A percentile compares a stretch with the other conserved stretches of the same genome.
phyloP scores from a whole-genome alignment of 1,140 invertebrate species.

The Drosophila murphyi region DNA sequence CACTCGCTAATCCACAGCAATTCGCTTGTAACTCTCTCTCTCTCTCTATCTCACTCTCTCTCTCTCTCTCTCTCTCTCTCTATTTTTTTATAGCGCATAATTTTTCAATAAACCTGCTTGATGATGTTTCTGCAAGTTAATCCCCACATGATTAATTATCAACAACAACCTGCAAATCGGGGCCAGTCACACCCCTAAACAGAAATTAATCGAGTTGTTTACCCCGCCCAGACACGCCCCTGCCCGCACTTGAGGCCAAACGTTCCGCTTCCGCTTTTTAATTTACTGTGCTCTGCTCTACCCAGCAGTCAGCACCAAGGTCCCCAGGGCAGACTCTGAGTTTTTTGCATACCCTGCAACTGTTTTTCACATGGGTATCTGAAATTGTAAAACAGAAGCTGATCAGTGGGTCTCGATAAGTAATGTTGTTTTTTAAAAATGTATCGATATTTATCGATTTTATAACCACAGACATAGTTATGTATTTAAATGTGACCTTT shows the following conservation, averaged over 20 bases:
- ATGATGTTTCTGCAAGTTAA: slow-evolving; percentile 68
- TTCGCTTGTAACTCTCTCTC: slow-evolving; percentile 4
- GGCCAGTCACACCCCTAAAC: slow-evolving; percentile 32
- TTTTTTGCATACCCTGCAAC: slow-evolving; percentile 5
- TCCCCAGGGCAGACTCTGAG: slow-evolving; percentile 34
- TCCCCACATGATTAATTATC: slow-evolving; percentile 82
- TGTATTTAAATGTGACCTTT: no score
- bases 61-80: background rate
- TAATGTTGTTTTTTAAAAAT: background rate
- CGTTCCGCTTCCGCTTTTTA: slow-evolving; percentile 59
- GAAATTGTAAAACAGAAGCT: no score
- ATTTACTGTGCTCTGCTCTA: slow-evolving; percentile 54
- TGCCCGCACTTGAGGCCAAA: slow-evolving; percentile 3
- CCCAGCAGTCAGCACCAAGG: slow-evolving; percentile 3
- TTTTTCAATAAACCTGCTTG: slow-evolving; percentile 73
- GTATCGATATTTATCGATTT: background rate
- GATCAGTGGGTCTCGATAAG: background rate
- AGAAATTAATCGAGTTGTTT: slow-evolving; percentile 46
- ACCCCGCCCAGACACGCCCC: background rate
- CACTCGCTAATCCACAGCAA: slow-evolving; percentile 31
- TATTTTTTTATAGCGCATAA: slow-evolving; percentile 59
- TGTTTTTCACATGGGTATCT: background rate
- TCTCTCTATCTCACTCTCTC: background rate
- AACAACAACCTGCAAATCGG: slow-evolving; percentile 63
- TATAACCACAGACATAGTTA: background rate